Base-by-base conservation (phyloP, 92 coral and sea anemone genomes). In the Hydrozoanthus gracilis region DNA sequence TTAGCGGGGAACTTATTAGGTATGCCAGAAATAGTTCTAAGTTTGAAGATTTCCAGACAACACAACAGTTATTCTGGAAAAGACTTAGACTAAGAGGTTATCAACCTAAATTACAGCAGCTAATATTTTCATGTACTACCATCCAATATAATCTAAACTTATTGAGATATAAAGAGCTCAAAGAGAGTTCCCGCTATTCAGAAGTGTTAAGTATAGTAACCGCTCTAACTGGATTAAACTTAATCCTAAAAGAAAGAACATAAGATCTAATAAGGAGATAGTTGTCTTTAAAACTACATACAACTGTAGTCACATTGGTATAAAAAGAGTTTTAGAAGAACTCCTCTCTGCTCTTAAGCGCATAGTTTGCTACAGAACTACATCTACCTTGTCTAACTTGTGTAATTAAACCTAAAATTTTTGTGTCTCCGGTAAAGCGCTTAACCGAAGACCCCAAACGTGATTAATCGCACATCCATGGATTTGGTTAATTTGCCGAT, bases 211-310 rank as follows among this genome's bases (percentile, higher is more conserved):
- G 35, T 66, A 66, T 20, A 15, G 71, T 66, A n/a, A 66, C 4
- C 71, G 44, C 18, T 16, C 66, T 60, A 60, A 60, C 14, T 60
- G 66, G 66, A 60, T 60, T 60, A 60, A 60, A n/a, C n/a, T n/a
- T n/a, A n/a, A n/a, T n/a, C n/a, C 8, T 67, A 67, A 27, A 27
- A 27, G 39, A 27, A 27, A 27, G 39, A 71, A 71, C 76, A 44
- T 4, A 71, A n/a, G 51, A 71, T 9, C 49, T 71, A 71, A 51
- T 39, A 71, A 44, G 51, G 51, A 75, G 39, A 75, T 75, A 52
- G 79, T 75, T 75, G 79, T 75, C 50, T 75, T 75, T 75, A 51
- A 75, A 52, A 75, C 61, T n/a, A 49, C 15, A 49, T 75, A 75
- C 51, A 74, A 74, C 51, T 74, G 79, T 52, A 15, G 79, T 52